These are phyloP conservation scores for Macaria notata DNA, from an alignment of 2,888 invertebrate genomes.

Conservation along the genomic window DNA sequence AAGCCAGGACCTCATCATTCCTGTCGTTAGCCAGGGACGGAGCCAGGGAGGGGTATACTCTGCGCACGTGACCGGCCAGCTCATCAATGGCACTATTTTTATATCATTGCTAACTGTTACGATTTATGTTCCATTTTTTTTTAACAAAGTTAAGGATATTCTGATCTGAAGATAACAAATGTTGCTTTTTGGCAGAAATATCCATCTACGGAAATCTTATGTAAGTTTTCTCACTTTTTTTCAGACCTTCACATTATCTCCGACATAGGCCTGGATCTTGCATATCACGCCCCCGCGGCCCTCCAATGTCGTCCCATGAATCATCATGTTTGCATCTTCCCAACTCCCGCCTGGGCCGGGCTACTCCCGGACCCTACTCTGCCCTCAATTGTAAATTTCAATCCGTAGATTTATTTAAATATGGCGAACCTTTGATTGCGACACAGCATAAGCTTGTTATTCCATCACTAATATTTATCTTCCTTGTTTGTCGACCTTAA, in stretches of 20 bases:
- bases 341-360: too few relatives aligned
- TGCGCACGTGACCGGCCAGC: conserved; percentile 35
- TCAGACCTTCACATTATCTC: too few relatives aligned
- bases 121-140: too few relatives aligned
- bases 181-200: too few relatives aligned
- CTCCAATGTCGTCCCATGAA: neutral
- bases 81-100: too few relatives aligned
- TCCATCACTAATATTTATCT: conserved; percentile 40
- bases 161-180: too few relatives aligned
- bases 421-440: conserved; percentile 71
- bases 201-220: too few relatives aligned
- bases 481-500: conserved; percentile 32
- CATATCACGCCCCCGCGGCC: neutral
- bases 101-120: too few relatives aligned
- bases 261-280: too few relatives aligned
- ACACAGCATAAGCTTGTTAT: conserved; percentile 63
- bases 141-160: too few relatives aligned
- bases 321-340: conserved; percentile 11
- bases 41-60: conserved; percentile 25
- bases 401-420: conserved; percentile 75
- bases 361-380: conserved; percentile 23
- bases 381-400: conserved; percentile 65
- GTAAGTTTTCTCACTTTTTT: too few relatives aligned
- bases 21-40: conserved; percentile 36
- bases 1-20: conserved; percentile 62